Evolutionary conservation across 2,888 invertebrate genomes (phyloP).

Genomic region (Heterodera filipjevi): DNA sequence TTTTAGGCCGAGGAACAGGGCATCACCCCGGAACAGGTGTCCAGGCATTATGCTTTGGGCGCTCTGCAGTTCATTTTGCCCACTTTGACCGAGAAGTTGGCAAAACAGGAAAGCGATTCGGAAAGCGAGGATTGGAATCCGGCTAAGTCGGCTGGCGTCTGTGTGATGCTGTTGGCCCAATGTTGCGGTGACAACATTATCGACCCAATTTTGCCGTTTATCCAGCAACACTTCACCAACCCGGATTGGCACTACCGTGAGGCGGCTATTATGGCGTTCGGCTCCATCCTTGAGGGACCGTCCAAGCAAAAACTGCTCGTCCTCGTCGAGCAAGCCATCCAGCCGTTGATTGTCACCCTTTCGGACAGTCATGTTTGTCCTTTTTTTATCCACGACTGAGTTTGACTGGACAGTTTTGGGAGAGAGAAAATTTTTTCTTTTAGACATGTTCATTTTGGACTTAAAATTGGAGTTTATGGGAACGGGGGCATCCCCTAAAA

Average conservation of each 20-base stretch:
- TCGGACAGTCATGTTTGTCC: slow-evolving; percentile 79
- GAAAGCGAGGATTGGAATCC: slow-evolving; percentile 99
- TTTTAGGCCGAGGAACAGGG: slow-evolving; percentile 81
- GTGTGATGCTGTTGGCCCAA: slow-evolving; percentile 92
- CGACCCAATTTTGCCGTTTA: slow-evolving; percentile 92
- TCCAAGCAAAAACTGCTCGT: slow-evolving; percentile 84
- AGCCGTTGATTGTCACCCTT: slow-evolving; percentile 90
- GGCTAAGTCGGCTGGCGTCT: slow-evolving; percentile 97
- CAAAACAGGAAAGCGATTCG: slow-evolving; percentile 90
- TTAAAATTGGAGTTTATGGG: no score
- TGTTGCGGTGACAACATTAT: slow-evolving; percentile 92
- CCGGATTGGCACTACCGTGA: slow-evolving; percentile 75
- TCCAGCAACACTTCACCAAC: slow-evolving; percentile 88
- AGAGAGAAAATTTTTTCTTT: no score
- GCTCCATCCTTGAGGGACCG: slow-evolving; percentile 86
- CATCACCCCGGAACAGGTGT: slow-evolving; percentile 88
- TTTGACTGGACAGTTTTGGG: no score
- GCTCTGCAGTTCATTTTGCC: slow-evolving; percentile 92
- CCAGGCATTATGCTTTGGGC: slow-evolving; percentile 95
- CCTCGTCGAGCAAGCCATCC: slow-evolving; percentile 93
- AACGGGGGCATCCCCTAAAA: no score
- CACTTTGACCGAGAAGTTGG: slow-evolving; percentile 87
- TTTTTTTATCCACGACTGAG: no score
- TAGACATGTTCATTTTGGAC: no score
- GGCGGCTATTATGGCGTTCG: slow-evolving; percentile 98